Base-by-base conservation (phyloP, 2,888 invertebrate genomes). In the Eristalis pertinax region DNA sequence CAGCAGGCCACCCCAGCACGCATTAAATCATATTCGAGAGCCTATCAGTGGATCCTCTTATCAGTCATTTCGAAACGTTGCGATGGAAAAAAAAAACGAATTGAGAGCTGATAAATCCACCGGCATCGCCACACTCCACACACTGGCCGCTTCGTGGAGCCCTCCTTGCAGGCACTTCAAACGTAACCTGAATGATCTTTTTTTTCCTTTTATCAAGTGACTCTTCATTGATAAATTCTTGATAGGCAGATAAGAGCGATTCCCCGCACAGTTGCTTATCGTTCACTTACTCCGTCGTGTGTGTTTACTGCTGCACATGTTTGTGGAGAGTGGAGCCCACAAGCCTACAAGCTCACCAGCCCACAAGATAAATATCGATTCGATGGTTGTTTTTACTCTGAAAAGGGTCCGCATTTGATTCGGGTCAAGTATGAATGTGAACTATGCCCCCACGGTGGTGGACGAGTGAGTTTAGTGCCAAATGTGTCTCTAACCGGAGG, bases 101-200 rank as follows among this genome's bases (percentile, higher is more conserved):
- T 26, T 4, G 10, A 38, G 19, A 50, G 24, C 26, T 70, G 56
- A 60, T 70, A 70, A 58, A 0, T 7, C n/a, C n/a, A 5, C 50
- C 7, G 50, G 19, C 19, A 22, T 19, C 50, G n/a, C 50, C 19
- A 50, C 50, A 50, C 50, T 32, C 32, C 32, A 7, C 32, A 32
- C 50, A 50, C 19, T 19, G 50, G 50, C 19, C 8, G 50, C 19
- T 2, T 8, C 19, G 50, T 19, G 19, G 19, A 50, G 50, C 50
- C 50, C 7, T 19, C 50, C 19, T 19, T 2, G 2, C 38, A 50
- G 19, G 5, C 50, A 50, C 50, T 50, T 50, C 50, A 50, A 63
- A 58, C 58, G 41, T 64, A 78, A 78, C 78, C 78, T 64, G 56
- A 69, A 43, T 78, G 78, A 78, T 64, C 78, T 70, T 78, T 75